These are phyloP conservation scores for Phylloscopus trochilus DNA, from an alignment of 2,113 vertebrate genomes.

Conservation along the genomic window DNA sequence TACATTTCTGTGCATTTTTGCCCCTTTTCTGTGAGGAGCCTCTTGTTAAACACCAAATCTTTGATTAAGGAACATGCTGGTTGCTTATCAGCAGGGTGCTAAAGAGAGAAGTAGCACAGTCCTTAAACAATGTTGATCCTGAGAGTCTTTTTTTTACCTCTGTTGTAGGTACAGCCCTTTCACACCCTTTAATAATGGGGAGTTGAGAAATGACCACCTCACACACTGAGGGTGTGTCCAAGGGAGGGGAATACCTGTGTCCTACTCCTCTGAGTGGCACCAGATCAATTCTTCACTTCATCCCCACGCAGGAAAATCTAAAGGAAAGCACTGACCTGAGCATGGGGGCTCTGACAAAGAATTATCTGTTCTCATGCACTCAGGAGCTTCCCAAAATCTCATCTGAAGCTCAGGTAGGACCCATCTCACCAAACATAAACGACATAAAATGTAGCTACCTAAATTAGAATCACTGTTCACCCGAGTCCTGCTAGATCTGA, in stretches of 20 bases:
- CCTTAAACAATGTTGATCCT: neutral
- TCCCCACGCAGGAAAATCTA: neutral
- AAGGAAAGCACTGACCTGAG: neutral
- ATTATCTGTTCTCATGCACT: neutral
- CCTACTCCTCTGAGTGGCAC: neutral
- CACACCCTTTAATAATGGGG: neutral
- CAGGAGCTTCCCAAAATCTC: neutral
- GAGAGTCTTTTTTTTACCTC: neutral
- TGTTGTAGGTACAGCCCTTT: neutral
- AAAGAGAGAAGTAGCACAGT: neutral
- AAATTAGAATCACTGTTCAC: neutral
- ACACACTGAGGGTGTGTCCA: neutral
- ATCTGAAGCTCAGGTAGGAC: neutral
- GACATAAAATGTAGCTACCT: neutral
- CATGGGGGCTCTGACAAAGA: neutral
- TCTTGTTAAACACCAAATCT: neutral
- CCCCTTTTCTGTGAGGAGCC: neutral
- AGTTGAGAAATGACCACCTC: neutral
- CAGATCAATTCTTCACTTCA: neutral
- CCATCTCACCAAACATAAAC: accelerated
- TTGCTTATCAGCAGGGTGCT: neutral
- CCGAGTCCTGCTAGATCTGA: neutral
- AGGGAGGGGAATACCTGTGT: neutral
- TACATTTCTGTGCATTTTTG: neutral
- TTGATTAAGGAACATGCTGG: neutral